These are phyloP conservation scores for Recurvirostra avosetta DNA, from an alignment of 2,113 vertebrate species.

Conservation along the genomic window DNA sequence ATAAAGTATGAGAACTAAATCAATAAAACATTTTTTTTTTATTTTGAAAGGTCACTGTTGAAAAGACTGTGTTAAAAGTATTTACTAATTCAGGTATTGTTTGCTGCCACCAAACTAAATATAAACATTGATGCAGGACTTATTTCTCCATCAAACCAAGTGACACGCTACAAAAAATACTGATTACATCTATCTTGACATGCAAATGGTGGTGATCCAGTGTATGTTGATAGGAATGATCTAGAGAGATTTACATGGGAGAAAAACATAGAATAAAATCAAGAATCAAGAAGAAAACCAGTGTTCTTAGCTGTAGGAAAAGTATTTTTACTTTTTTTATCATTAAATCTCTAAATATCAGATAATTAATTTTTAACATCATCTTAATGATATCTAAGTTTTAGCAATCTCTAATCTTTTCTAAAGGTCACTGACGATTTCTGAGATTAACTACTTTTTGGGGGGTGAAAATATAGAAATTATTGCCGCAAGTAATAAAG, in stretches of 20 bases:
- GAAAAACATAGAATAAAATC: not conserved
- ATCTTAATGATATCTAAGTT: not conserved
- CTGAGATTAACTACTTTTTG: not conserved
- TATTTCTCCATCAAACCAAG: not conserved
- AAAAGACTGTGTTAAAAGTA: not conserved
- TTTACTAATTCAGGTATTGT: not conserved
- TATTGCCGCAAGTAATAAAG: not conserved
- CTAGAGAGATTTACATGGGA: not conserved
- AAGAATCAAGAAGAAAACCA: not conserved
- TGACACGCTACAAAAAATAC: not conserved
- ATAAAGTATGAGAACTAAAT: not conserved
- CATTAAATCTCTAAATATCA: not conserved
- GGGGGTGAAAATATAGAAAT: not conserved
- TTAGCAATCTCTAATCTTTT: not conserved
- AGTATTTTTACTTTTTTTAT: not conserved
- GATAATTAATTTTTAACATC: not conserved
- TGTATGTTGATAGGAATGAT: not conserved
- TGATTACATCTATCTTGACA: not conserved
- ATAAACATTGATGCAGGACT: not conserved
- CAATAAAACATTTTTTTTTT: not conserved
- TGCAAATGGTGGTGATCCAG: not conserved
- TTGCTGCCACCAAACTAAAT: not conserved
- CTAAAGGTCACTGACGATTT: not conserved
- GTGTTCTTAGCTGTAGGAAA: not conserved
- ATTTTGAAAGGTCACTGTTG: not conserved